phyloP scores from a whole-genome alignment of 2,888 invertebrate genomes.

The Erannis defoliaria region DNA sequence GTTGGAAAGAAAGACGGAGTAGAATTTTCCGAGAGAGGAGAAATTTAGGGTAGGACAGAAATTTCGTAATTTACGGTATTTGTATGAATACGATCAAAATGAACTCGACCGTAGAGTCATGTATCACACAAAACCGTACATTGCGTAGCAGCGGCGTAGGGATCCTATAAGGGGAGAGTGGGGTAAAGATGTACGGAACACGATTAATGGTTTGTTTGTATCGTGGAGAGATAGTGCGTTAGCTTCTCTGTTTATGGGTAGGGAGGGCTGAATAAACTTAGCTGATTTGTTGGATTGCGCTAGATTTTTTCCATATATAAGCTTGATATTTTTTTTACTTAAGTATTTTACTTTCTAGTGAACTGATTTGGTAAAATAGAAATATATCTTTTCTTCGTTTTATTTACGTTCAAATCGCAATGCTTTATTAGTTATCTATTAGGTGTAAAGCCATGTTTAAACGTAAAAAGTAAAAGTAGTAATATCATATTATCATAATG shows the following conservation, averaged over 20 bases:
- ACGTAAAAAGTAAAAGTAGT: neutral
- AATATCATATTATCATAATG: too few relatives aligned
- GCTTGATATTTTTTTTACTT: too few relatives aligned
- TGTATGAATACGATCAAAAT: conserved; percentile 15
- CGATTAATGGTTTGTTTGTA: conserved; percentile 35
- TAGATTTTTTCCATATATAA: neutral
- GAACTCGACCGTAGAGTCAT: conserved; percentile 14
- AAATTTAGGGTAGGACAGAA: too few relatives aligned
- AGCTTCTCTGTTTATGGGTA: conserved; percentile 17
- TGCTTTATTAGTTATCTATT: too few relatives aligned
- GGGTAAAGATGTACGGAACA: conserved; percentile 23
- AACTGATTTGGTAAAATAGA: too few relatives aligned
- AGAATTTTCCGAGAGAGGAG: neutral
- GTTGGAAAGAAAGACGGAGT: too few relatives aligned
- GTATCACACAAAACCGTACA: conserved; percentile 20
- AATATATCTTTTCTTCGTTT: too few relatives aligned
- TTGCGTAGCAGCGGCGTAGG: too few relatives aligned
- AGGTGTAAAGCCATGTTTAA: neutral
- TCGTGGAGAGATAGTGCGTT: conserved; percentile 37
- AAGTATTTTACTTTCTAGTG: too few relatives aligned
- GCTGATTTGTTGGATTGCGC: conserved; percentile 6
- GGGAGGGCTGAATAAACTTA: conserved; percentile 16
- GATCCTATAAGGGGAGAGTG: conserved; percentile 26
- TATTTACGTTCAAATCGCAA: too few relatives aligned
- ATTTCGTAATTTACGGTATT: conserved; percentile 1